These are phyloP conservation scores for Brachyptera risi DNA, from an alignment of 2,888 invertebrate species.

Conservation along the genomic window DNA sequence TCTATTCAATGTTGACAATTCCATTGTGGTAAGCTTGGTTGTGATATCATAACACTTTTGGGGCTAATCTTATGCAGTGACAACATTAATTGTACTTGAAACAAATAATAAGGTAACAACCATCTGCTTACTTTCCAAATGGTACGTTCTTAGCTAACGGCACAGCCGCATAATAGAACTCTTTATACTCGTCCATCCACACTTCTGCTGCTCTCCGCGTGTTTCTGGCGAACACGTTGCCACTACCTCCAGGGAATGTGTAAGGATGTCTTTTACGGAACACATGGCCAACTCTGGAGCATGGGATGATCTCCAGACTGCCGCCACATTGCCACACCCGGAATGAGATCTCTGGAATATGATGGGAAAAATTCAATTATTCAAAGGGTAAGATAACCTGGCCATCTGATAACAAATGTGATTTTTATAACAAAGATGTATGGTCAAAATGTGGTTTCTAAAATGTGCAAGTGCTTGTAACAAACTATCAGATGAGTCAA, in stretches of 20 bases:
- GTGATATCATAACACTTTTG: too few species aligned
- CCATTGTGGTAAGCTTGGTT: too few species aligned
- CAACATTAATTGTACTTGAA: neutral
- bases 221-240: conserved; percentile 93
- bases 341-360: conserved; percentile 65
- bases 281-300: conserved; percentile 90
- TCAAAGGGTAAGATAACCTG: too few species aligned
- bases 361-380: too few species aligned
- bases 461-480: too few species aligned
- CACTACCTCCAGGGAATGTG: conserved; percentile 96
- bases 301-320: conserved; percentile 93
- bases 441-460: too few species aligned
- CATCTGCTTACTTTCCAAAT: conserved; percentile 77
- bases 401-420: too few species aligned
- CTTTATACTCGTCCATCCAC: conserved; percentile 99
- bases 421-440: too few species aligned
- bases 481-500: too few species aligned
- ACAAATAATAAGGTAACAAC: neutral
- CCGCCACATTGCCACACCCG: conserved; percentile 99
- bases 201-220: conserved; percentile 96
- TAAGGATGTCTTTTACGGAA: conserved; percentile 97
- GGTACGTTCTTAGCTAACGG: conserved; percentile 84
- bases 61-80: too few species aligned
- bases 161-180: conserved; percentile 91
- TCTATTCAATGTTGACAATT: too few species aligned